Base-by-base conservation (phyloP, 2,888 invertebrate genomes). In the Dryococelus australis region DNA sequence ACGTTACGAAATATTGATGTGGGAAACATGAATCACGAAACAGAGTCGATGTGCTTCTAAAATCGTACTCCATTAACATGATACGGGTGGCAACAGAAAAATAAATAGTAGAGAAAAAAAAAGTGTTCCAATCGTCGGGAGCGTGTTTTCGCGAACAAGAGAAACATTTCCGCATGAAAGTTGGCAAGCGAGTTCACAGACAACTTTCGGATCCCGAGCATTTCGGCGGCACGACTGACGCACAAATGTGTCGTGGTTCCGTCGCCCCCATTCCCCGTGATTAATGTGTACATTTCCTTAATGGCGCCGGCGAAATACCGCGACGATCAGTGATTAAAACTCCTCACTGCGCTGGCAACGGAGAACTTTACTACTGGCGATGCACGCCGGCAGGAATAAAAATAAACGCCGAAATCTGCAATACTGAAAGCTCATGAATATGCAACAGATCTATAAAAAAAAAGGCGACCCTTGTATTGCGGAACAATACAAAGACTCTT, bases 241-340 rank as follows among this genome's bases (percentile, higher is more conserved):
- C 35, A 83, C 83, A 83, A 83, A 83, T 83, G 83, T 83, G 83
- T 83, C 83, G 43, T 35, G 28, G 83, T 83, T 83, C 83, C 28
- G 83, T 20, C 28, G 35, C 12, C 28, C 83, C 83, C 83, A 20
- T 83, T 83, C 35, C 0, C 83, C 83, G 35, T 83, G 83, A 83
- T 83, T 83, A 83, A 83, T 83, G 83, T 83, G 83, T 83, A 83
- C 35, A 83, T 83, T 83, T 83, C 83, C 83, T 83, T 83, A 83
- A 83, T 83, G 83, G 83, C 43, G 65, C 65, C 65, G 65, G 65
- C n/a, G 65, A 65, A 65, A 65, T 65, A 12, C 65, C 65, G 65
- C 65, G 65, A 65, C 65, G 65, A 65, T n/a, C 65, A 8, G 65
- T 65, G 65, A 65, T 65, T 65, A 65, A 65, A 65, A 65, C 65